phyloP scores from a whole-genome alignment of 2,113 vertebrate genomes.

The Ardeotis arabs region DNA sequence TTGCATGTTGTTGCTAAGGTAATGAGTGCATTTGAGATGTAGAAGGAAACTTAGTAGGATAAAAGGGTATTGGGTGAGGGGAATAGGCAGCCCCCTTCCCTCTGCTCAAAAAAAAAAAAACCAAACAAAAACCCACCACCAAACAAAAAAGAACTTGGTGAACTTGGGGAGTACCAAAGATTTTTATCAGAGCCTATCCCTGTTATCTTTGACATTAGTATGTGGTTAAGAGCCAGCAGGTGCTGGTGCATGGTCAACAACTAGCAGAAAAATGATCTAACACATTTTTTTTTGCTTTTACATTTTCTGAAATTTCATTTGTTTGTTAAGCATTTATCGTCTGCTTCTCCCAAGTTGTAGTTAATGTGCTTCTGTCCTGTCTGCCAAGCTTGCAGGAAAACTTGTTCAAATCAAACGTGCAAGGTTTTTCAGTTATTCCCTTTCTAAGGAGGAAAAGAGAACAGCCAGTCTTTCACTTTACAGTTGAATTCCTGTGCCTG shows the following conservation, averaged over 20 bases:
- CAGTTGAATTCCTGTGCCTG: neutral
- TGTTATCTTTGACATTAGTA: neutral
- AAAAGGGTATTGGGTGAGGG: accelerated
- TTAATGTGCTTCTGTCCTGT: neutral
- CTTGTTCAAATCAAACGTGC: neutral
- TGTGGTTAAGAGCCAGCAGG: neutral
- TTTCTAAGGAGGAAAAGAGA: neutral
- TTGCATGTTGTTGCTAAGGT: neutral
- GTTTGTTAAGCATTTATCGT: neutral
- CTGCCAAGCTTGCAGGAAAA: neutral
- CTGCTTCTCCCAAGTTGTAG: neutral
- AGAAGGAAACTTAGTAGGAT: neutral
- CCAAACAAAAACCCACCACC: too few relatives aligned
- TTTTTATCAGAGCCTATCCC: neutral
- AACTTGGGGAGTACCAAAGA: neutral
- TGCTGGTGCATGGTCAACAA: neutral
- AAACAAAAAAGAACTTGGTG: neutral
- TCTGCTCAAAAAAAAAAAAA: too few relatives aligned
- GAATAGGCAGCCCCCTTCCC: neutral
- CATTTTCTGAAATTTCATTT: neutral
- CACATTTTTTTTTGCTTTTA: neutral
- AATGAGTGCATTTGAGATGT: neutral
- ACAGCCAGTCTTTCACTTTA: neutral
- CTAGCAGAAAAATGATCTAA: neutral
- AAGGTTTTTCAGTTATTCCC: neutral